phyloP scores from a whole-genome alignment of 2,888 invertebrate genomes.

The Therioaphis trifolii region DNA sequence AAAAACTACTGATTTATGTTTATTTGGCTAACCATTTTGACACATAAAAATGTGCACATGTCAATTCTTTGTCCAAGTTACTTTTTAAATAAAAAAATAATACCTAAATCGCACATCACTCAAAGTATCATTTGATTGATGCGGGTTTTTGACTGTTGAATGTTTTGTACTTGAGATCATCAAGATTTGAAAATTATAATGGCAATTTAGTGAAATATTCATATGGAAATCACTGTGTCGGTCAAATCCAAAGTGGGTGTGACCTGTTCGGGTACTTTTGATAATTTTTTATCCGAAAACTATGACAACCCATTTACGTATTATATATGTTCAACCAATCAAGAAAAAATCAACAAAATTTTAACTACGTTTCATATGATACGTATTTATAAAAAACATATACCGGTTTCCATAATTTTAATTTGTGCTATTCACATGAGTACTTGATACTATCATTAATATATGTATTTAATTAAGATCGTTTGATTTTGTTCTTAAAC shows the following conservation, averaged over 20 bases:
- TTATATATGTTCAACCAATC: constrained; percentile 20
- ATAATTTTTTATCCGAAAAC: constrained; percentile 27
- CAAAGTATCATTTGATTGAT: background rate
- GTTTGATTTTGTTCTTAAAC: background rate
- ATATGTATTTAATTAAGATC: background rate
- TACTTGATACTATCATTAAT: no score
- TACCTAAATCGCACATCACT: background rate
- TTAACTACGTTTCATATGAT: background rate
- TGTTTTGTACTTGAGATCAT: background rate
- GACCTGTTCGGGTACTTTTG: background rate
- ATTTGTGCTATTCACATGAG: background rate
- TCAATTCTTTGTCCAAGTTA: constrained; percentile 10
- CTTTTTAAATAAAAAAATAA: background rate
- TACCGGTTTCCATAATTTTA: background rate
- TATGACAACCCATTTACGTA: background rate
- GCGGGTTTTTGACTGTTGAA: background rate
- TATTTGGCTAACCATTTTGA: constrained; percentile 18
- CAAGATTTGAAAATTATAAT: background rate
- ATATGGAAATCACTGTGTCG: background rate
- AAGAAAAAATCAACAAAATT: constrained; percentile 2
- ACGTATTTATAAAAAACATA: background rate
- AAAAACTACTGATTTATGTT: constrained; percentile 30
- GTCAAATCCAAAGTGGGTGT: constrained; percentile 14
- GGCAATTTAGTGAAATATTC: background rate
- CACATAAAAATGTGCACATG: constrained; percentile 21